phyloP scores from a whole-genome alignment of 1,140 invertebrate genomes.

The Uloborus diversus region DNA sequence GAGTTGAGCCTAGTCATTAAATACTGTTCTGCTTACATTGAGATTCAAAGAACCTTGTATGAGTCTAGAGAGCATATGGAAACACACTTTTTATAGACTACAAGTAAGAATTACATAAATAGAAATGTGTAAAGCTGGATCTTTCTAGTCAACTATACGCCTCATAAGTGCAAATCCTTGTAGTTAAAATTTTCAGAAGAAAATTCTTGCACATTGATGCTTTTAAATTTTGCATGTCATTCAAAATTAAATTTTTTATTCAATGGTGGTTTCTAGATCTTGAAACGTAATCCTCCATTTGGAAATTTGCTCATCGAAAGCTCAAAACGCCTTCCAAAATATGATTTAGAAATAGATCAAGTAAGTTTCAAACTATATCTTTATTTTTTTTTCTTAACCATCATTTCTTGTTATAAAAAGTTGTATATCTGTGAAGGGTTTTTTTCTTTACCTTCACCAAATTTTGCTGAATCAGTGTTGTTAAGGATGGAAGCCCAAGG shows the following conservation, averaged over 20 bases:
- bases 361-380: slow-evolving; percentile 9
- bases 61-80: no score
- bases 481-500: not conserved
- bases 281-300: slow-evolving; percentile 69
- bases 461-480: not conserved
- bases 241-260: not conserved
- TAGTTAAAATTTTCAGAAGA: no score
- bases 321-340: slow-evolving; percentile 65
- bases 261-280: slow-evolving; percentile 66
- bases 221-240: not conserved
- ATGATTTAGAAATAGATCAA: slow-evolving; percentile 67
- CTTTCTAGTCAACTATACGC: not conserved
- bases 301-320: slow-evolving; percentile 66
- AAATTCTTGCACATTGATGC: not conserved
- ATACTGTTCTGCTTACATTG: no score
- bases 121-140: not conserved
- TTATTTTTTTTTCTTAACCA: not conserved
- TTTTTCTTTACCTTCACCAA: not conserved
- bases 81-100: slow-evolving; percentile 66
- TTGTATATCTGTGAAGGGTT: not conserved
- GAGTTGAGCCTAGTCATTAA: no score
- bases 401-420: not conserved
- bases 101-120: not conserved
- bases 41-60: no score
- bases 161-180: not conserved